Evolutionary conservation across 2,113 vertebrate genomes (phyloP).

Genomic region (Pterophyllum scalare): DNA sequence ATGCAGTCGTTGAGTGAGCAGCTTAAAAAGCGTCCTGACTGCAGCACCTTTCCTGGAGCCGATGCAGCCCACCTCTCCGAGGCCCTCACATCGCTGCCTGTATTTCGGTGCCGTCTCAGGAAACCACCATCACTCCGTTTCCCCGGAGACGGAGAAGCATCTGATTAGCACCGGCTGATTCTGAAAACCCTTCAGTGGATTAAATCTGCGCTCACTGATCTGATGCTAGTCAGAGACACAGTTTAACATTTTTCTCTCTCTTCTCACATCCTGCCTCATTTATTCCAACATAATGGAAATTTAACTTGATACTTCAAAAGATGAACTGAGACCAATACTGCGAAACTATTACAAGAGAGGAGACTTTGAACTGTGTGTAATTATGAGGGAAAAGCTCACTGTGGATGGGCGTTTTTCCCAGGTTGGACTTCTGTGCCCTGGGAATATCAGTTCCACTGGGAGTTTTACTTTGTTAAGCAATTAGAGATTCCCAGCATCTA

Average conservation of each 20-base stretch:
- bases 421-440: neutral
- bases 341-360: slow-evolving; percentile 35
- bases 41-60: too few species aligned
- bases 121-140: slow-evolving; percentile 5
- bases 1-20: too few species aligned
- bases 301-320: slow-evolving; percentile 27
- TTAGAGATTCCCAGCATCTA: neutral
- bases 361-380: slow-evolving; percentile 42
- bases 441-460: neutral
- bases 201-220: neutral
- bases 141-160: slow-evolving; percentile 21
- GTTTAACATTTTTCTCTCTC: neutral
- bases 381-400: slow-evolving; percentile 30
- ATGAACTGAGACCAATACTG: slow-evolving; percentile 34
- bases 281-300: slow-evolving; percentile 32
- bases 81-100: too few species aligned
- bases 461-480: neutral
- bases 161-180: neutral
- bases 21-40: too few species aligned
- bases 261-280: neutral
- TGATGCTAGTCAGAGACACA: neutral
- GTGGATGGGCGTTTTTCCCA: neutral
- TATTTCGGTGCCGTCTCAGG: neutral
- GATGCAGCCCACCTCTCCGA: too few species aligned
- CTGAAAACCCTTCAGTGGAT: slow-evolving; percentile 8